phyloP scores from a whole-genome alignment of 1,140 invertebrate genomes.

The Linepithema humile region DNA sequence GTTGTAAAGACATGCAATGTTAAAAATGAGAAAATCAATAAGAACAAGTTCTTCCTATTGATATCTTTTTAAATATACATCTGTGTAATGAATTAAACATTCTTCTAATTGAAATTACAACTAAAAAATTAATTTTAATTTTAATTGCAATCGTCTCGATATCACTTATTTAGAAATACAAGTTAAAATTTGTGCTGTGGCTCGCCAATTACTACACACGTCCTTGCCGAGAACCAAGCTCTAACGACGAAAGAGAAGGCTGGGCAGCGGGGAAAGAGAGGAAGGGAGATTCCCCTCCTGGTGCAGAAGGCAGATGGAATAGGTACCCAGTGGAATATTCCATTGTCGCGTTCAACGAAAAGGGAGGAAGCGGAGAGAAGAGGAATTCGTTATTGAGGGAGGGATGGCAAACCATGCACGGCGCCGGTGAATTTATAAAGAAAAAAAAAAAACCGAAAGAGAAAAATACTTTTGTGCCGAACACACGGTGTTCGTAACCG shows the following conservation, averaged over 20 bases:
- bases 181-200: not conserved
- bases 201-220: not conserved
- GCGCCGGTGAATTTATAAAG: conserved; percentile 2
- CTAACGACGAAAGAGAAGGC: conserved; percentile 5
- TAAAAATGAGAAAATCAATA: too few species aligned
- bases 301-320: conserved; percentile 77
- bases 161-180: not conserved
- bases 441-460: conserved; percentile 2
- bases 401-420: conserved; percentile 5
- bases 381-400: not conserved
- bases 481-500: not conserved
- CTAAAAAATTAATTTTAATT: too few species aligned
- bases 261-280: conserved; percentile 34
- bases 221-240: conserved; percentile 14
- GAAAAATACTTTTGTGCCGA: not conserved
- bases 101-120: too few species aligned
- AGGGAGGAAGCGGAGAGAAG: not conserved
- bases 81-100: too few species aligned
- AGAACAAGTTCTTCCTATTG: too few species aligned
- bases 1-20: too few species aligned
- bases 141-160: not conserved
- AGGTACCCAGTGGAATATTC: conserved; percentile 82
- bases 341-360: conserved; percentile 70
- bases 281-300: conserved; percentile 59
- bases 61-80: too few species aligned